Evolutionary conservation across 2,888 invertebrate genomes (phyloP).

Genomic region (Agrochola lychnidis): DNA sequence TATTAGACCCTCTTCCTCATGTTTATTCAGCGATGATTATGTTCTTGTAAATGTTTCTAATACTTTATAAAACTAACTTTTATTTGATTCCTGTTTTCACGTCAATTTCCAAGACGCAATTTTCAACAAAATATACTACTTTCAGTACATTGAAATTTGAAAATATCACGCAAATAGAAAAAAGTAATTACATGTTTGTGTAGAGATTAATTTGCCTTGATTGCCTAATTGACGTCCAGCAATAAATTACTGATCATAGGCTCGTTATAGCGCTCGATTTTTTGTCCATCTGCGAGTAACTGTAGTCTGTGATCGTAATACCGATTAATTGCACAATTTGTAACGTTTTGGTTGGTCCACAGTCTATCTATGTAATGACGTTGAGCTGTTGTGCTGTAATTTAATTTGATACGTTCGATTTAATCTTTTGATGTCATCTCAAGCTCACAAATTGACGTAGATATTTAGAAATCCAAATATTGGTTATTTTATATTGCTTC

Average conservation of each 20-base stretch:
- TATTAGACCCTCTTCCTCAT: not conserved
- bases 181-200: slow-evolving; percentile 6
- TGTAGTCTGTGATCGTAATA: slow-evolving; percentile 25
- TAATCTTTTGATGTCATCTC: slow-evolving; percentile 9
- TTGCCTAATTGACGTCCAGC: slow-evolving; percentile 18
- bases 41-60: not conserved
- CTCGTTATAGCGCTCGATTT: slow-evolving; percentile 23
- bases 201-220: slow-evolving; percentile 27
- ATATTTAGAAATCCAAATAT: slow-evolving; percentile 11
- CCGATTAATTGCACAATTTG: slow-evolving; percentile 35
- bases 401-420: slow-evolving; percentile 26
- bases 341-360: slow-evolving; percentile 24
- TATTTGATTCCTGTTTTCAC: not conserved
- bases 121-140: not conserved
- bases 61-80: not conserved
- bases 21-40: slow-evolving; percentile 22
- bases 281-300: slow-evolving; percentile 21
- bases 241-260: slow-evolving; percentile 17
- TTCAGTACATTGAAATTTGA: not conserved
- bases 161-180: slow-evolving; percentile 6
- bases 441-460: not conserved
- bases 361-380: slow-evolving; percentile 1
- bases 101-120: not conserved
- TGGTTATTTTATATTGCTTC: not conserved
- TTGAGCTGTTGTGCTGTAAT: slow-evolving; percentile 19